Conservation (phyloP, 2,888 invertebrate genomes). For the Deilephila elpenor region DNA sequence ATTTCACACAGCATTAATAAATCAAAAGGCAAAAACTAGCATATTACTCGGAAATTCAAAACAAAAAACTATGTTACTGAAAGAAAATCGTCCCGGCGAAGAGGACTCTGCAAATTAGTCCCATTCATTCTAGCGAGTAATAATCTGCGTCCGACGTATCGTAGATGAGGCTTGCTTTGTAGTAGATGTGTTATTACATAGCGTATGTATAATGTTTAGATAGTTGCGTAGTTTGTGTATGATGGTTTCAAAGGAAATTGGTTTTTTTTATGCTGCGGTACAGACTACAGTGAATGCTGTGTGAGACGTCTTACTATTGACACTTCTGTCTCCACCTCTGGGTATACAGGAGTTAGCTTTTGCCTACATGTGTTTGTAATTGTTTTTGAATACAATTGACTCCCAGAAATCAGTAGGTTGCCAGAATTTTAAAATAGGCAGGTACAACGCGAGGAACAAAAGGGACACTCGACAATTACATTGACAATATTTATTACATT, state of each 20-base stretch:
- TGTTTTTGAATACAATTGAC: background rate
- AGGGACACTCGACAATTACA: no score
- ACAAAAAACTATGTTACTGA: slow-evolving; percentile 40
- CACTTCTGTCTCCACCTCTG: no score
- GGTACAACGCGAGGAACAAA: no score
- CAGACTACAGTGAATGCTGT: no score
- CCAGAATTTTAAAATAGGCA: no score
- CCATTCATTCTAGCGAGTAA: slow-evolving; percentile 53
- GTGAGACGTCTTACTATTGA: no score
- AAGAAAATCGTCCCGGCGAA: slow-evolving; percentile 46
- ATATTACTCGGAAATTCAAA: slow-evolving; percentile 39
- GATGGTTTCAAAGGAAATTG: background rate
- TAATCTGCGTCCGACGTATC: slow-evolving; percentile 54
- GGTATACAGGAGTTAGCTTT: no score
- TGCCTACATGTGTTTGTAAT: no score
- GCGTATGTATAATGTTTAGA: background rate
- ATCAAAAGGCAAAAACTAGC: slow-evolving; percentile 34
- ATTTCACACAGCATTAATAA: background rate
- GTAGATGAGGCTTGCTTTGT: slow-evolving; percentile 46
- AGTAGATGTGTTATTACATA: slow-evolving; percentile 15
- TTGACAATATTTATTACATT: no score
- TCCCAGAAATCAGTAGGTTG: no score
- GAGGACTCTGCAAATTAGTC: slow-evolving; percentile 55
- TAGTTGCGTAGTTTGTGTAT: background rate
- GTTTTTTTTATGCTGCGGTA: no score